These are phyloP conservation scores for Exaiptasia diaphana DNA, from an alignment of 64 coral and sea anemone genomes.

Conservation along the genomic window DNA sequence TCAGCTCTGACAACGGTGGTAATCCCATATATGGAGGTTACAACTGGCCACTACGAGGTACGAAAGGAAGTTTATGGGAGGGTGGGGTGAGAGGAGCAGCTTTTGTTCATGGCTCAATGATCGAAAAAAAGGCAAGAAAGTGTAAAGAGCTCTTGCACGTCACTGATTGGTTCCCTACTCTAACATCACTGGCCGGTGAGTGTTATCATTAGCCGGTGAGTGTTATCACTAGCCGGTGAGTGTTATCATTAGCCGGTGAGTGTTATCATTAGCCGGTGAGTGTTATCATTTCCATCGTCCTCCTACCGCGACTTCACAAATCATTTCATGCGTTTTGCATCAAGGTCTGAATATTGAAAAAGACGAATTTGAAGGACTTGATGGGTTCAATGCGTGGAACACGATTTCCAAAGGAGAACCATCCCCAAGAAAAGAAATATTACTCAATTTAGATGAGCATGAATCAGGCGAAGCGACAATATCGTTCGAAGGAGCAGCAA, in stretches of 20 bases:
- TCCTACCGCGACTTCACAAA: too few relatives aligned
- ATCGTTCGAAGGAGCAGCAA: constrained; percentile 23
- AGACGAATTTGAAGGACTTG: too few relatives aligned
- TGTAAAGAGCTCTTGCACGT: constrained; percentile 31
- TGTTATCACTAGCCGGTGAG: too few relatives aligned
- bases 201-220: neutral
- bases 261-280: too few relatives aligned
- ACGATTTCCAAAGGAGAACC: constrained; percentile 32
- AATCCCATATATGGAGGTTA: constrained; percentile 14
- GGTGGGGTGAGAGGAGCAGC: constrained; percentile 42
- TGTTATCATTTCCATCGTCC: too few relatives aligned
- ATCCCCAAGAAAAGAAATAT: constrained; percentile 50
- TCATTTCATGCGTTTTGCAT: too few relatives aligned
- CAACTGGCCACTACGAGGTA: constrained; percentile 54
- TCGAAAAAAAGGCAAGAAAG: constrained; percentile 18
- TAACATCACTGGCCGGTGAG: constrained; percentile 40
- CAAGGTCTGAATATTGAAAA: too few relatives aligned
- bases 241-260: too few relatives aligned
- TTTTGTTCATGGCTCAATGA: constrained; percentile 54
- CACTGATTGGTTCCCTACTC: constrained; percentile 48
- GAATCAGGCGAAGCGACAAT: neutral
- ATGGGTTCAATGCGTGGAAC: constrained; percentile 45
- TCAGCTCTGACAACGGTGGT: constrained; percentile 52
- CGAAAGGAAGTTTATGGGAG: constrained; percentile 46
- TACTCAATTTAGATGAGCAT: constrained; percentile 36